phyloP scores from a whole-genome alignment of 2,888 invertebrate genomes.

The Acheta domesticus region DNA sequence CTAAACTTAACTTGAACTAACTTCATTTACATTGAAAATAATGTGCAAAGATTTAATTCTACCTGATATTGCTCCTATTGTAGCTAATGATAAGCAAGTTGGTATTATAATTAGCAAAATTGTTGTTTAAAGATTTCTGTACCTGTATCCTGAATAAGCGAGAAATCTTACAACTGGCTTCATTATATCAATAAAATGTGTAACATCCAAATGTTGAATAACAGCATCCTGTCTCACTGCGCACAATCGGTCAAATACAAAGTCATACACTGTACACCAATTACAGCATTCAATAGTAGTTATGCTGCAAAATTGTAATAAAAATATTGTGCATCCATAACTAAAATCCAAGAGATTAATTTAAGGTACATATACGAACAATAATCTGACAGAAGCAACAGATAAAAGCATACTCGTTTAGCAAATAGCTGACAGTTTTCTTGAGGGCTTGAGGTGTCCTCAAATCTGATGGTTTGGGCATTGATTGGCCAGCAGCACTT shows the following conservation, averaged over 20 bases:
- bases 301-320: slow-evolving; percentile 45
- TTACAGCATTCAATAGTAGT: slow-evolving; percentile 47
- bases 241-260: slow-evolving; percentile 70
- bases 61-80: too few species aligned
- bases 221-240: slow-evolving; percentile 75
- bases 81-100: too few species aligned
- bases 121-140: slow-evolving; percentile 38
- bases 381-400: neutral
- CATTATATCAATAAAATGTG: slow-evolving; percentile 57
- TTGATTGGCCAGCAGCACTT: neutral
- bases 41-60: too few species aligned
- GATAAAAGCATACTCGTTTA: neutral
- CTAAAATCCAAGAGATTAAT: neutral
- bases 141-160: slow-evolving; percentile 68
- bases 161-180: slow-evolving; percentile 74
- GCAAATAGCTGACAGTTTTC: neutral
- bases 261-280: slow-evolving; percentile 64
- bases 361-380: neutral
- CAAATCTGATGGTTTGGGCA: neutral
- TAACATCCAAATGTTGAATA: slow-evolving; percentile 61
- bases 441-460: neutral
- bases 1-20: too few species aligned
- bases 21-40: too few species aligned
- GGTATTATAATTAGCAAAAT: too few species aligned
- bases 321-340: neutral